Evolutionary conservation across 2,113 vertebrate species (phyloP), one percentile per base, ranked within the genome.

Genomic region (Rhipidura dahli): DNA sequence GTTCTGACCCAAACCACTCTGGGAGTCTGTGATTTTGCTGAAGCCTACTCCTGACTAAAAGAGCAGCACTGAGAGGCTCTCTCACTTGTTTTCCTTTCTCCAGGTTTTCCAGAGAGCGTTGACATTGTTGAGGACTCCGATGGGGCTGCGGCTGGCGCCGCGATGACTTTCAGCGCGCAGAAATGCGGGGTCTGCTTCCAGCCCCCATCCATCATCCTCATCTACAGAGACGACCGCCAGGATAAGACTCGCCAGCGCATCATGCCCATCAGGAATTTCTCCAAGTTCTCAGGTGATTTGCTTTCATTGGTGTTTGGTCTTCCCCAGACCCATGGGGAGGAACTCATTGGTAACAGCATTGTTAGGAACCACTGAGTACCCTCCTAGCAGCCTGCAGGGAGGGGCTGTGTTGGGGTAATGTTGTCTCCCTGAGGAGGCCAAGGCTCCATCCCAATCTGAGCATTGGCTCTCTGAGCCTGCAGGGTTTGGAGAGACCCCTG

Each of bases 181-280:
- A 99, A 98, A n/a, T 99, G 99, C 4, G 99, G 99, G 20, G 47
- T 99, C 78, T 96, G 97, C 83, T 99, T 99, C 72, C 98, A 94
- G 53, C 99, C 99, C 49, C 99, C 99, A 0, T 97, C 99, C n/a
- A 97, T 99, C 61, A 76, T 99, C 85, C 90, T 99, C 77, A 97
- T 99, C 89, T 99, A 99, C 73, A 97, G 98, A 89, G 94, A 98
- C 9, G 93, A 90, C 28, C 79, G 86, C 42, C 96, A 94, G 49
- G 97, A 97, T 5, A 98, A 98, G 90, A 93, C 94, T 57, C 98
- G 99, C 20, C 98, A 98, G 96, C 98, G 99, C 87, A 95, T 99
- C 47, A 99, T 99, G 97, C 99, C 99, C 3, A 88, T 99, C 69
- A 97, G 99, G 53, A 98, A 98, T 50, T 99, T 99, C 95, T 99